Evolutionary conservation across 2,888 invertebrate species (phyloP), one percentile per base, ranked within the genome.

Genomic region (Gasteruption jaculator): DNA sequence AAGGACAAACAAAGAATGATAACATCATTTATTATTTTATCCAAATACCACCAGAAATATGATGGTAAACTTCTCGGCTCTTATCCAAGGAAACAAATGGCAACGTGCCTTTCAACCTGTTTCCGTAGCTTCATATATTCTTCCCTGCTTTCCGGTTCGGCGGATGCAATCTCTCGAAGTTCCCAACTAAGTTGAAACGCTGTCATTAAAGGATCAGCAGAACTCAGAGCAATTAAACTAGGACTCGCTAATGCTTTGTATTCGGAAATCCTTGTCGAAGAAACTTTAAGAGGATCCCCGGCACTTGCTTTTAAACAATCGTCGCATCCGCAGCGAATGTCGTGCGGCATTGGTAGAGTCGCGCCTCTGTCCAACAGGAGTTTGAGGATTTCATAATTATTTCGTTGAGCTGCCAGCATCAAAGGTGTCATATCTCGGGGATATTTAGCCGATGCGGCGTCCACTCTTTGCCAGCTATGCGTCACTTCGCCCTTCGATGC

Each of bases 121-220:
- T 78, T 76, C n/a, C 89, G 76, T n/a, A 91, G 73, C 52, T 86
- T 86, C 61, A 86, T 74, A 69, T 97, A 97, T 66, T 96, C 94
- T 0, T 82, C 72, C 74, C 91, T 90, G 68, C 90, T 91, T 76
- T 97, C 96, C 76, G 90, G 91, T 69, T 93, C 97, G 38, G 94
- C 83, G 58, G 88, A 85, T 3, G 91, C 90, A 52, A 97, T 77
- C 59, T 88, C 85, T 50, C 91, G 77, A 18, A 97, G 74, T 61
- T 97, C 96, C 91, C 93, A 95, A 41, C 93, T 92, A 32, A 96
- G 74, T 68, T 95, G 88, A 67, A 96, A 96, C 11, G 96, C 91
- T 0, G 94, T 94, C 52, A 94, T 75, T 39, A 96, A 81, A 1
- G 95, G 96, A 73, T 96, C 96, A 43, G 82, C 85, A 6, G 92